Evolutionary conservation across 92 coral and sea anemone species (phyloP), one percentile per base, ranked within the genome.

Genomic region (Epizoanthus ramosus): DNA sequence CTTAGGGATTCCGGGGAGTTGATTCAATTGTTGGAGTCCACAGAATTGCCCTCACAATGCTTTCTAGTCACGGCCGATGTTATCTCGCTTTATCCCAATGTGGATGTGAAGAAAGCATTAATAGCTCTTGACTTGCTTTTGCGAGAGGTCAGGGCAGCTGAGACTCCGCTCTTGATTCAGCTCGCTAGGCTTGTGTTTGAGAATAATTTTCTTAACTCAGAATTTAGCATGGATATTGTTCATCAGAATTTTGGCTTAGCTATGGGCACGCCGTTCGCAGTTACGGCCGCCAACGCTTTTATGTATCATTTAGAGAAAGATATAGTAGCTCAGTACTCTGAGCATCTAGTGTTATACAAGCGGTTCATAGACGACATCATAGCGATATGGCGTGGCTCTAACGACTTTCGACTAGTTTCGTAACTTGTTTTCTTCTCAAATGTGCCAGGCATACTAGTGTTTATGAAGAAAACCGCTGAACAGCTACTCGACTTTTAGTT

Each of bases 51-150:
- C 75, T n/a, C 47, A 25, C 15, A 45, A 23, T 79, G 71, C 68
- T 63, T 37, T 79, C 90, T 87, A 15, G 87, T 87, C 52, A 87
- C 86, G 41, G 85, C 85, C 63, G 87, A 87, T 75, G 86, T 86
- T 14, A 47, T 58, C 75, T 79, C 84, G 84, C 58, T 79, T 7
- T 79, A 79, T 61, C 84, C 84, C 23, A 79, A 79, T 25, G 84
- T 79, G 15, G 23, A 79, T 61, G 25, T 79, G 25, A 79, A 63
- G 75, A 73, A 24, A 19, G 35, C 47, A 24, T 73, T 73, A 73
- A 67, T 73, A 23, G 79, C 85, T 41, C 80, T 86, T 59, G 86
- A 86, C 73, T 24, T 80, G 37, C 73, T 71, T 25, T 80, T 86
- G 53, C 8, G 85, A 65, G 84, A 87, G 83, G 74, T 75, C 68